Conservation (phyloP, 2,797 vertebrate species). For the Xiphorhynchus erythropygius region DNA sequence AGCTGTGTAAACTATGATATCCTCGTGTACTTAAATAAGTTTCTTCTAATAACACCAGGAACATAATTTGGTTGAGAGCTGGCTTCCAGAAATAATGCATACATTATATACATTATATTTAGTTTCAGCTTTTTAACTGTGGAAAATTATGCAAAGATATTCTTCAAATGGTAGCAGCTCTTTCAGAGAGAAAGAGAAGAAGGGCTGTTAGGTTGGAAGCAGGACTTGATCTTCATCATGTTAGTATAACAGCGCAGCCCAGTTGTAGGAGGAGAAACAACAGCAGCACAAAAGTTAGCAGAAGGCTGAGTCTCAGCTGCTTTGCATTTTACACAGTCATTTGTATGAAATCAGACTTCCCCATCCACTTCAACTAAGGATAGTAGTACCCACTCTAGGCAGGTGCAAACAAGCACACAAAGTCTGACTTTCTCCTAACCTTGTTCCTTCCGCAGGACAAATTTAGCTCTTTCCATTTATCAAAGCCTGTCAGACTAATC, state of each 20-base stretch:
- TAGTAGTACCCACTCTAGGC: background rate
- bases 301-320: background rate
- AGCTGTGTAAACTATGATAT: background rate
- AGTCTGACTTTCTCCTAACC: slow-evolving; percentile 50
- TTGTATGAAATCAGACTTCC: background rate
- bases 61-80: slow-evolving; percentile 3
- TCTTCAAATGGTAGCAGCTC: background rate
- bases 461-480: slow-evolving; percentile 55
- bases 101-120: slow-evolving; percentile 30
- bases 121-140: slow-evolving; percentile 12
- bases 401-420: background rate
- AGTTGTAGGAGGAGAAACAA: background rate
- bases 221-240: background rate
- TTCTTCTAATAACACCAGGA: slow-evolving; percentile 28
- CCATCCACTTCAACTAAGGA: background rate
- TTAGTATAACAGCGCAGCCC: background rate
- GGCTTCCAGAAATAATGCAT: slow-evolving; percentile 22
- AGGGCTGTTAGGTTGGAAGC: background rate
- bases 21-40: slow-evolving; percentile 14
- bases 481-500: slow-evolving; percentile 59
- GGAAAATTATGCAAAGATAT: slow-evolving; percentile 42
- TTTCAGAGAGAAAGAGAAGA: background rate
- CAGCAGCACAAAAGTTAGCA: background rate
- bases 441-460: slow-evolving; percentile 23
- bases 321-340: background rate